These are phyloP conservation scores for Fulmarus glacialis DNA, from an alignment of 2,113 vertebrate species.

Conservation along the genomic window DNA sequence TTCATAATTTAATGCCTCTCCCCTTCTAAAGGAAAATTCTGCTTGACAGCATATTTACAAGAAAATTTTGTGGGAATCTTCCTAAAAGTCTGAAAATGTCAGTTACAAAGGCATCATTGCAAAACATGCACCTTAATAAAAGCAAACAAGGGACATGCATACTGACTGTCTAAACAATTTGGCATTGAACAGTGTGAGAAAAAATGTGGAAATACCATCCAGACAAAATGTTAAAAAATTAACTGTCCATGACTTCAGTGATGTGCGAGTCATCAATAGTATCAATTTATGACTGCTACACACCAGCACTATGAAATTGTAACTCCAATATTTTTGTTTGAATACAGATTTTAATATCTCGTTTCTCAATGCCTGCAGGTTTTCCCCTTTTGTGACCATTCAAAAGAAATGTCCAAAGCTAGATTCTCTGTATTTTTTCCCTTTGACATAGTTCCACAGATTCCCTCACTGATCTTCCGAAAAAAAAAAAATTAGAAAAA, in stretches of 20 bases:
- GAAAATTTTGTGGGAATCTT: neutral
- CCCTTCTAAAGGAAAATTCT: neutral
- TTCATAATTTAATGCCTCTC: neutral
- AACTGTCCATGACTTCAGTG: neutral
- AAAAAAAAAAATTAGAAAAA: too few species aligned
- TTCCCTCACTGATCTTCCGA: neutral
- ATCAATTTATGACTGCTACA: neutral
- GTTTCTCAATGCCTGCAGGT: neutral
- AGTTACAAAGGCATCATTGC: neutral
- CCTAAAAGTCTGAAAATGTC: neutral
- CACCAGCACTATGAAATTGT: neutral
- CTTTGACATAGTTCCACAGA: neutral
- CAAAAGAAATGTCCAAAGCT: neutral
- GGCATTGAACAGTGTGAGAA: neutral
- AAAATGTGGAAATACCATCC: neutral
- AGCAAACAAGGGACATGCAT: neutral
- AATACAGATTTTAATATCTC: neutral
- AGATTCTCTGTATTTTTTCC: neutral
- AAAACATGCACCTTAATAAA: neutral
- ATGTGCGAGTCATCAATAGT: neutral
- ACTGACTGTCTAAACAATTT: neutral
- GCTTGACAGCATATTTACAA: neutral
- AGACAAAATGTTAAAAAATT: neutral
- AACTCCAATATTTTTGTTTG: neutral
- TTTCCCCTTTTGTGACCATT: neutral